Evolutionary conservation across 2,113 vertebrate species (phyloP).

Genomic region (Caretta caretta): DNA sequence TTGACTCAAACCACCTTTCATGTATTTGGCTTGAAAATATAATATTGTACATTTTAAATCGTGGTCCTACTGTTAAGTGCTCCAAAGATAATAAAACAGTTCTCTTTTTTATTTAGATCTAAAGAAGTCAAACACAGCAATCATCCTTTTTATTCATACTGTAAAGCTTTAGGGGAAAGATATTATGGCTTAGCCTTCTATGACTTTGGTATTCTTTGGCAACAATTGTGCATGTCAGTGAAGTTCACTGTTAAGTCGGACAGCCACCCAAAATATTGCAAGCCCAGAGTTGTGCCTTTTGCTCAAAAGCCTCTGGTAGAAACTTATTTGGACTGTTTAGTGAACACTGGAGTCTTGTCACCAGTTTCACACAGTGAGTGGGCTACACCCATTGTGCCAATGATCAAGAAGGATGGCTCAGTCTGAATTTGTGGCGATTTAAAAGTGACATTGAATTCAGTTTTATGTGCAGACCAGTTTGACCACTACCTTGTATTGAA

Average conservation of each 20-base stretch:
- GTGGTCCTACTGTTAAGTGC: conserved; percentile 1
- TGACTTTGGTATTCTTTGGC: background rate
- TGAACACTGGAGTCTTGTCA: background rate
- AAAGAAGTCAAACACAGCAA: conserved; percentile 2
- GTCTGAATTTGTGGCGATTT: background rate
- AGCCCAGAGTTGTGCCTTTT: background rate
- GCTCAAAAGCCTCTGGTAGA: background rate
- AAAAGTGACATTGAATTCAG: background rate
- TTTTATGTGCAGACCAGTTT: background rate
- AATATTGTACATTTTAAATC: background rate
- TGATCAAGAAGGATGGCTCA: background rate
- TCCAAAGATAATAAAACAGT: background rate
- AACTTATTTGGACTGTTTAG: background rate
- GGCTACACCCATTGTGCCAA: background rate
- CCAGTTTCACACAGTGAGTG: background rate
- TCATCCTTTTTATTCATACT: background rate
- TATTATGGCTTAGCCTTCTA: background rate
- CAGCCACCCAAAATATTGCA: background rate
- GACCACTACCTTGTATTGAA: background rate
- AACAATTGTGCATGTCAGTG: background rate
- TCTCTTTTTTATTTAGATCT: background rate
- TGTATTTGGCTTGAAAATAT: conserved; percentile 11
- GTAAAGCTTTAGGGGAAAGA: rapidly evolving
- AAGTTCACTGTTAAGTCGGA: background rate
- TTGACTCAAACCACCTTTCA: background rate